Percentiles rank a stretch among this genome's conserved stretches.
Evolutionary conservation across 2,888 invertebrate genomes (phyloP).

Genomic region (Rhabditophanes sp.): DNA sequence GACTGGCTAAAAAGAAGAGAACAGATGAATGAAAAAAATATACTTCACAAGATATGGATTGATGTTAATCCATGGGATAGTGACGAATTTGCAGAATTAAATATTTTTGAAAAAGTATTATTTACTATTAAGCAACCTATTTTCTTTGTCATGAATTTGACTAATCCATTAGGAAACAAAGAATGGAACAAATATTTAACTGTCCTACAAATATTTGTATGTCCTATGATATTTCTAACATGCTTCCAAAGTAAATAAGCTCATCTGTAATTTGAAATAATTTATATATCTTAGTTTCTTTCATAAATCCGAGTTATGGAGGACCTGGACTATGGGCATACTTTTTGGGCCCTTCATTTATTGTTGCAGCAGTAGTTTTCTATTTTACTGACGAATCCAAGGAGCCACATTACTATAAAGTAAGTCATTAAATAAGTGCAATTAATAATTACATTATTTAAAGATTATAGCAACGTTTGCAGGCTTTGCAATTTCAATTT

Average conservation of each 20-base stretch:
- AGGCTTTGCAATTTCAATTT: slow-evolving; percentile 52
- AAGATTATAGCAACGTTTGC: slow-evolving; percentile 44
- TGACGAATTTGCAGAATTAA: no score
- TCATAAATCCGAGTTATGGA: slow-evolving; percentile 6
- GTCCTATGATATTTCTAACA: no score
- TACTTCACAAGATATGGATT: no score
- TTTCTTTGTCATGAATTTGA: no score
- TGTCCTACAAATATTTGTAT: no score
- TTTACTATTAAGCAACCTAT: no score
- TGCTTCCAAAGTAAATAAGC: background rate
- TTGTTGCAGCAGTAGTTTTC: slow-evolving; percentile 11
- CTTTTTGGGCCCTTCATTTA: slow-evolving; percentile 10
- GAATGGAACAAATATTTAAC: no score
- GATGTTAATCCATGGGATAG: no score
- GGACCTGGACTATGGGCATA: slow-evolving; percentile 20
- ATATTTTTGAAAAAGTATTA: no score
- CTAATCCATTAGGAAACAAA: no score
- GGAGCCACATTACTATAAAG: slow-evolving; percentile 21
- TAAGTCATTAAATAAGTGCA: slow-evolving; percentile 7
- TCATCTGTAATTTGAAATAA: slow-evolving; percentile 1
- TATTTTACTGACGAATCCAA: slow-evolving; percentile 14
- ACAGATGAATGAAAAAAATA: no score
- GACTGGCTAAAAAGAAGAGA: no score
- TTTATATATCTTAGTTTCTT: slow-evolving; percentile 3
- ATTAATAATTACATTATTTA: background rate